Evolutionary conservation across 2,113 vertebrate species (phyloP), one percentile per base, ranked within the genome.

Genomic region (Grammomys dolichurus): DNA sequence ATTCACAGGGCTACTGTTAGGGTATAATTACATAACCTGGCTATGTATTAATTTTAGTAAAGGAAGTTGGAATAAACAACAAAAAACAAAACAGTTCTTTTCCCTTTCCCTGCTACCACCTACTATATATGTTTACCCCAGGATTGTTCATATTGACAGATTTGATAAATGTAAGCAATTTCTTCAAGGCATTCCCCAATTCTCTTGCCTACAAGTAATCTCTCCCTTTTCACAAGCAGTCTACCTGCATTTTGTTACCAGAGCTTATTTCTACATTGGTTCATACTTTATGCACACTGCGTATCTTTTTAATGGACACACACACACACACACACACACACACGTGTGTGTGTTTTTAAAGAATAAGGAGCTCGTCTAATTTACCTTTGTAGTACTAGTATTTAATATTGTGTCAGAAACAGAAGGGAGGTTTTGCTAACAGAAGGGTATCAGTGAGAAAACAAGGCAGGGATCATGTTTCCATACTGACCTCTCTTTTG

Each of bases 131-230:
- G 95, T 97, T 96, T 96, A 97, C 87, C 88, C 76, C 90, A 88
- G 91, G 81, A 91, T 93, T 90, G 90, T 92, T 93, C 92, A 73
- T 43, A 90, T 94, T 98, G 97, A 97, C 97, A 97, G 97, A 95
- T 97, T 95, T 97, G 97, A 98, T 97, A 97, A 98, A 97, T 97
- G 96, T 92, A 93, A 96, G 97, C 94, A 98, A 96, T 97, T 97
- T 98, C 95, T 95, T 97, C 93, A 69, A 93, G 94, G 95, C 97
- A 82, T 93, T 95, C 92, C 81, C 96, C 94, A 95, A 65, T 96
- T 95, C 96, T 96, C 97, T 96, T 80, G 36, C 96, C 96, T 90
- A 87, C 86, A 93, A 97, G 97, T 67, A 95, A 96, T 97, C 96
- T 97, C 56, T 72, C 84, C 40, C 72, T 93, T 95, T 82, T 92